Percentiles rank a stretch among this genome's conserved stretches.
Evolutionary conservation across 2,113 vertebrate genomes (phyloP).

Genomic region (Leptocoma aspasia): DNA sequence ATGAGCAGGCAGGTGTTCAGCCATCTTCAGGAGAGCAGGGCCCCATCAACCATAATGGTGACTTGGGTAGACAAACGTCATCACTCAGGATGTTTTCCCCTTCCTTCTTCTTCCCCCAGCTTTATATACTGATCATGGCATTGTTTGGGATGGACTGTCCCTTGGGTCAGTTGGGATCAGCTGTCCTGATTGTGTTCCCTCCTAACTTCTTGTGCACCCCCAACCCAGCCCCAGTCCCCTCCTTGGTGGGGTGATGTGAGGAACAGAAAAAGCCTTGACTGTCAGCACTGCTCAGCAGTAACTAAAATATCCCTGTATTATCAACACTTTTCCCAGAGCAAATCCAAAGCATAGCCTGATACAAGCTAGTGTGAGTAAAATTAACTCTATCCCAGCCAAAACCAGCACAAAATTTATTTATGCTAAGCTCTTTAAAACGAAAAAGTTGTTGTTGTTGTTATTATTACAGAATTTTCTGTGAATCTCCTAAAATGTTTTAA

Average conservation of each 20-base stretch:
- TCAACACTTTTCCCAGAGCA: neutral
- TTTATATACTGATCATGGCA: neutral
- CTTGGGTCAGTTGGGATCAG: neutral
- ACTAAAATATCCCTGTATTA: neutral
- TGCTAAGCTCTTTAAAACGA: neutral
- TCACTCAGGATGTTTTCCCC: no score
- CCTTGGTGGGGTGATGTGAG: neutral
- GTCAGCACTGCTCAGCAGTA: neutral
- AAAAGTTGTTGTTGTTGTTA: neutral
- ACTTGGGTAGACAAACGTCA: accelerated
- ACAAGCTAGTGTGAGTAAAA: neutral
- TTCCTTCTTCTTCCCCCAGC: neutral
- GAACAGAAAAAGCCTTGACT: neutral
- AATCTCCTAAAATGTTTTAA: neutral
- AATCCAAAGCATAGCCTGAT: neutral
- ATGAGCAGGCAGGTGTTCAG: neutral
- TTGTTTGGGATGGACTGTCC: neutral
- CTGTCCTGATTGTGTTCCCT: neutral
- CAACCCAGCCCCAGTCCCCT: neutral
- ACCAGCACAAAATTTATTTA: neutral
- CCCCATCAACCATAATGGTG: neutral
- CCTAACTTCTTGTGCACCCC: neutral
- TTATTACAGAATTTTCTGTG: neutral
- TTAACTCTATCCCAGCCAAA: neutral
- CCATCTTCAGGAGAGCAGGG: neutral